These are phyloP conservation scores for Phrynocephalus vlangalii DNA, from an alignment of 2,797 vertebrate genomes.

Conservation along the genomic window DNA sequence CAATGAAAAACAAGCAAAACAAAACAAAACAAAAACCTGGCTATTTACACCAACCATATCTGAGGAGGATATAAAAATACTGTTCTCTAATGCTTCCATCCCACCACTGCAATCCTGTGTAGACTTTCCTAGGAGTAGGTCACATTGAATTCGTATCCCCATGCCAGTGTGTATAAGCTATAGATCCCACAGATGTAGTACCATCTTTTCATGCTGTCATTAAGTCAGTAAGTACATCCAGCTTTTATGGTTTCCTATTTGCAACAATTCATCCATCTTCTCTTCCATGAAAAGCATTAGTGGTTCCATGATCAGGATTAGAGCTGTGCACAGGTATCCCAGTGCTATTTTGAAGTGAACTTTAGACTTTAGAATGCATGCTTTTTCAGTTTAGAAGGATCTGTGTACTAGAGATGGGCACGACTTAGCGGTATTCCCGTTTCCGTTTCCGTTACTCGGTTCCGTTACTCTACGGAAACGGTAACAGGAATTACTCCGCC, in stretches of 20 bases:
- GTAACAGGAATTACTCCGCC: no score
- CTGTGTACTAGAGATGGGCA: no score
- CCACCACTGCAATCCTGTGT: background rate
- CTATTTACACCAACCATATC: background rate
- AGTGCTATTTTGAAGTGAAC: no score
- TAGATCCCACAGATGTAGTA: background rate
- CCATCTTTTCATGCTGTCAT: background rate
- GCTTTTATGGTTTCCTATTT: background rate
- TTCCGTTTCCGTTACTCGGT: no score
- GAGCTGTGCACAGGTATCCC: no score
- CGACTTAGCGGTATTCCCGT: no score
- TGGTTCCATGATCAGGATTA: background rate
- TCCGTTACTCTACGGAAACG: no score
- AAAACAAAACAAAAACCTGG: no score
- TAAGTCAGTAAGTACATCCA: background rate
- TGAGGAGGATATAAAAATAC: background rate
- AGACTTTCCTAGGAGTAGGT: background rate
- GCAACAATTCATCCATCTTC: background rate
- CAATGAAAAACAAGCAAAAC: background rate
- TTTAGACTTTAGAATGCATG: no score
- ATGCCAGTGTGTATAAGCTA: no score
- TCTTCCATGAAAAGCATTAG: no score
- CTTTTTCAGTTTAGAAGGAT: no score
- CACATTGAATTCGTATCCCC: background rate
- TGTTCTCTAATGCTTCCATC: background rate